These are phyloP conservation scores for Lacanobia oleracea DNA, from an alignment of 2,888 invertebrate species.

Conservation along the genomic window DNA sequence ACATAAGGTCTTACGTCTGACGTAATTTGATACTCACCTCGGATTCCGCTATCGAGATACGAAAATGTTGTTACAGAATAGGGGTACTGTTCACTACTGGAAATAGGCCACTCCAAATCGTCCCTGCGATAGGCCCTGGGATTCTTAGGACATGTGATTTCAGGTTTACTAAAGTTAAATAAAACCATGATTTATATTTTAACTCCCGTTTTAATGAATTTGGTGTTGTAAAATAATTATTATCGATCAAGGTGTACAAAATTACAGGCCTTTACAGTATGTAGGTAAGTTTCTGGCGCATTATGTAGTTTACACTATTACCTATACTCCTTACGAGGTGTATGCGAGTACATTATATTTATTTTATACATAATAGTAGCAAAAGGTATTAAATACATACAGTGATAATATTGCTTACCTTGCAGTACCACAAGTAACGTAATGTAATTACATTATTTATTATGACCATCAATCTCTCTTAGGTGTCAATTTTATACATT, in stretches of 20 bases:
- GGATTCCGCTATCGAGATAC: too few species aligned
- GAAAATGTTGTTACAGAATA: too few species aligned
- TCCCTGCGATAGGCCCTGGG: not conserved
- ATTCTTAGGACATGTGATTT: not conserved
- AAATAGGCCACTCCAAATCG: not conserved
- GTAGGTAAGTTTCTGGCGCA: slow-evolving; percentile 82
- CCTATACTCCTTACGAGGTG: slow-evolving; percentile 73
- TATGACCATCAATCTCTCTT: slow-evolving; percentile 61
- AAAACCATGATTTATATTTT: slow-evolving; percentile 78
- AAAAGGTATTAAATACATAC: slow-evolving; percentile 77
- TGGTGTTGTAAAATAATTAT: slow-evolving; percentile 87
- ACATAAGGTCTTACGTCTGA: too few species aligned
- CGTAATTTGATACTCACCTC: too few species aligned
- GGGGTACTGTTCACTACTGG: not conserved
- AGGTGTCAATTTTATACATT: slow-evolving; percentile 78
- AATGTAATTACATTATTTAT: slow-evolving; percentile 75
- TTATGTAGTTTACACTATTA: slow-evolving; percentile 75
- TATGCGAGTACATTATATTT: slow-evolving; percentile 80
- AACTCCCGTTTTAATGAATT: slow-evolving; percentile 86
- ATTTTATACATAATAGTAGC: slow-evolving; percentile 73
- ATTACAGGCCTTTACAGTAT: slow-evolving; percentile 88
- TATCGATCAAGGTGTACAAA: slow-evolving; percentile 88
- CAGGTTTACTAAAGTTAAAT: slow-evolving; percentile 62
- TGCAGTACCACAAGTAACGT: slow-evolving; percentile 80
- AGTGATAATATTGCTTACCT: slow-evolving; percentile 83